These are phyloP conservation scores for Ischnura elegans DNA, from an alignment of 2,888 invertebrate species.

Conservation along the genomic window DNA sequence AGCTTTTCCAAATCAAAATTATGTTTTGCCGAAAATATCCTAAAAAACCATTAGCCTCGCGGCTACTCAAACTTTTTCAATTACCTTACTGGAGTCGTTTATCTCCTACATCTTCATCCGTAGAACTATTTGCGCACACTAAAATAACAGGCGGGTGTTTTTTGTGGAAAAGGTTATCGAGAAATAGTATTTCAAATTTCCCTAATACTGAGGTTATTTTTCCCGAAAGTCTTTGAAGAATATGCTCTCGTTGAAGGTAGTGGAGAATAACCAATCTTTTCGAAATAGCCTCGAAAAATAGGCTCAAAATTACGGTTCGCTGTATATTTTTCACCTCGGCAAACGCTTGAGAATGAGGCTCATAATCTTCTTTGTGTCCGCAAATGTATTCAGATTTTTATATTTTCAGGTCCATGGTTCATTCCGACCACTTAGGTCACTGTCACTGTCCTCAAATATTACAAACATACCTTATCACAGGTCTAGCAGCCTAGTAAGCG, in stretches of 20 bases:
- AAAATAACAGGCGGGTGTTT: neutral
- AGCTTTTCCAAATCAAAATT: no score
- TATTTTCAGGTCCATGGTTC: no score
- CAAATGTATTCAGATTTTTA: no score
- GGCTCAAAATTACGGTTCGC: no score
- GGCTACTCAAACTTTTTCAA: neutral
- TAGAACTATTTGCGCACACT: neutral
- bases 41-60: neutral
- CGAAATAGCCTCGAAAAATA: neutral
- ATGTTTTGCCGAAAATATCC: neutral
- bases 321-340: no score
- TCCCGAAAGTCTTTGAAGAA: neutral
- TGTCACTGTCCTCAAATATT: no score
- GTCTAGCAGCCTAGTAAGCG: no score
- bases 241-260: neutral
- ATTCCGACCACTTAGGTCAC: no score
- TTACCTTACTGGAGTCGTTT: neutral
- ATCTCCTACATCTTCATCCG: neutral
- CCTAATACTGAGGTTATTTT: neutral
- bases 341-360: no score
- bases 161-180: neutral
- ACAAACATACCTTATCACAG: no score
- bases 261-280: neutral
- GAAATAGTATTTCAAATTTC: neutral
- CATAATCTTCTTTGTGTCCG: no score